A percentile compares a stretch with the other conserved stretches of the same genome.
These are phyloP conservation scores for Diploptera punctata DNA, from an alignment of 2,888 invertebrate species.

Conservation along the genomic window DNA sequence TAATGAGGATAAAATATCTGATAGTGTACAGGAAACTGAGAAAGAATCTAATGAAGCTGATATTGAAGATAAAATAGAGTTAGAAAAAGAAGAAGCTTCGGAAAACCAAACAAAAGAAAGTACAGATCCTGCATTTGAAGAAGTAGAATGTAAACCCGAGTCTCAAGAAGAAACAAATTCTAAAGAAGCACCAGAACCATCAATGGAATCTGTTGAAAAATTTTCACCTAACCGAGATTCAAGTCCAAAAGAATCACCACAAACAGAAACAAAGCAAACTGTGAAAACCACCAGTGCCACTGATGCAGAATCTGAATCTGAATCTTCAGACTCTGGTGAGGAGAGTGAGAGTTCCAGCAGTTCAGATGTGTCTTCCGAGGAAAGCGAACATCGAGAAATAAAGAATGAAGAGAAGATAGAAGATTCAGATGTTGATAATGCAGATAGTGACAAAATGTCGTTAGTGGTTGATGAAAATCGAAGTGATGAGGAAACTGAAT, in stretches of 20 bases:
- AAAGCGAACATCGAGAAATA: conserved; percentile 21
- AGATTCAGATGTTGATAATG: conserved; percentile 61
- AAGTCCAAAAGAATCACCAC: not conserved
- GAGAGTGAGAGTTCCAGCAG: conserved; percentile 11
- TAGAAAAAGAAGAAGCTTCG: not conserved
- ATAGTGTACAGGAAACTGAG: not conserved
- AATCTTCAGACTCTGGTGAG: conserved; percentile 31
- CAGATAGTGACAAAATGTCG: conserved; percentile 66
- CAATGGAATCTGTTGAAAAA: conserved; percentile 19
- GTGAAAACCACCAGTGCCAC: conserved; percentile 34
- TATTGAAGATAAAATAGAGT: not conserved
- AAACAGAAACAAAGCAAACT: conserved; percentile 19
- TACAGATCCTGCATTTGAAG: too few species aligned
- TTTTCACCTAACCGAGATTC: conserved; percentile 17
- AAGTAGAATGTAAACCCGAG: too few species aligned
- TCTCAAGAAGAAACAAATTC: too few species aligned
- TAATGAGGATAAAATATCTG: not conserved
- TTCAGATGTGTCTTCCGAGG: conserved; percentile 35
- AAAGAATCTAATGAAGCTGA: not conserved
- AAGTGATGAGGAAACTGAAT: conserved; percentile 40
- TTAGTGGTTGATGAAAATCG: conserved; percentile 59
- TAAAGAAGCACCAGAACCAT: too few species aligned
- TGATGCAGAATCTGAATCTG: conserved; percentile 42
- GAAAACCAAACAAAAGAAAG: not conserved
- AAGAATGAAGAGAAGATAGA: conserved; percentile 21